A percentile compares a stretch with the other conserved stretches of the same genome.
Conservation (phyloP, 2,888 invertebrate species). For the Erpobdella octoculata region DNA sequence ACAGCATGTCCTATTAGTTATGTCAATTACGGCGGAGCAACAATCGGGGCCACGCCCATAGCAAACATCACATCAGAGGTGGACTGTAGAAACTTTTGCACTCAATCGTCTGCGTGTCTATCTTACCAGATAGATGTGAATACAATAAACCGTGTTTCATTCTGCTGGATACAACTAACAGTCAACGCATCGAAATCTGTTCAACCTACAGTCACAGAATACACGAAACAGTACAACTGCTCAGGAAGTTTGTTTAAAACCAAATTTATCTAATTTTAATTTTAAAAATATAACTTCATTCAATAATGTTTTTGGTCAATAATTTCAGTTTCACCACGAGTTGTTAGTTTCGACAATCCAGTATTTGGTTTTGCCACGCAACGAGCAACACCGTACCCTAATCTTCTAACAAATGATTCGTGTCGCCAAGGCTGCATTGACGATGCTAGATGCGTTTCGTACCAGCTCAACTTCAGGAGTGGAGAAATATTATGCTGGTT, state of each 20-base stretch:
- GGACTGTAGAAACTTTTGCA: neutral
- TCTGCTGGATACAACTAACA: neutral
- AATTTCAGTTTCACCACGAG: too few relatives aligned
- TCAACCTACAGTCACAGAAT: neutral
- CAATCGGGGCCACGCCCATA: neutral
- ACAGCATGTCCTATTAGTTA: too few relatives aligned
- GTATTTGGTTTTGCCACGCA: too few relatives aligned
- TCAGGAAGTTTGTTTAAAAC: too few relatives aligned
- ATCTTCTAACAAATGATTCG: neutral
- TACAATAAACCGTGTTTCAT: neutral
- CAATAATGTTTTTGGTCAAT: neutral
- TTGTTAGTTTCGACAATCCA: too few relatives aligned
- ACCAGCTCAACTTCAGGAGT: constrained; percentile 11
- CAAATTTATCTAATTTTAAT: too few relatives aligned
- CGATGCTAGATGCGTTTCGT: constrained; percentile 22
- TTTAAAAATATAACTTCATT: too few relatives aligned
- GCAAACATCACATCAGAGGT: neutral
- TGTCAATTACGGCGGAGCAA: too few relatives aligned
- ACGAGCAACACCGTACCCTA: neutral
- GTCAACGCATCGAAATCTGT: neutral
- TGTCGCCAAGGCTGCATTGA: neutral
- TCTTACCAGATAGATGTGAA: neutral
- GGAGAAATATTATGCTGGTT: constrained; percentile 15
- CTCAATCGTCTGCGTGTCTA: neutral
- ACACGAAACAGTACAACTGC: neutral